Evolutionary conservation across 1,140 invertebrate species (phyloP).

Genomic region (Drosophila murphyi): DNA sequence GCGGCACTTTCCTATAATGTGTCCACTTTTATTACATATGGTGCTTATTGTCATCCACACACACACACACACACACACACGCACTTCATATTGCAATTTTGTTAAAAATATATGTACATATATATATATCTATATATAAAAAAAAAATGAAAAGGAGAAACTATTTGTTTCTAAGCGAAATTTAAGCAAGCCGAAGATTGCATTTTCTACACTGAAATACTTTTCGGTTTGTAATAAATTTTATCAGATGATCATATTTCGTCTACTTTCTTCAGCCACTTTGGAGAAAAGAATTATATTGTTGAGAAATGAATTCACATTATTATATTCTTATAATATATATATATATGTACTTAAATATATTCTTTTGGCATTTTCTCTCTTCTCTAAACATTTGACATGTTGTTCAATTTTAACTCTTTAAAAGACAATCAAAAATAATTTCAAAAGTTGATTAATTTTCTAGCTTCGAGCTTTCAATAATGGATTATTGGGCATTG

Average conservation of each 20-base stretch:
- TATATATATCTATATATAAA: background rate
- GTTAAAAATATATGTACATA: conserved; percentile 56
- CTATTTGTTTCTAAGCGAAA: background rate
- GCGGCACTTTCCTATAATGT: conserved; percentile 71
- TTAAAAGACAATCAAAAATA: background rate
- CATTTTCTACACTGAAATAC: background rate
- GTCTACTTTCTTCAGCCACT: too few relatives aligned
- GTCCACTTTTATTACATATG: conserved; percentile 78
- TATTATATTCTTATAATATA: too few relatives aligned
- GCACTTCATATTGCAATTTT: conserved; percentile 48
- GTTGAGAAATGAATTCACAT: too few relatives aligned
- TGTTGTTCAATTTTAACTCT: too few relatives aligned
- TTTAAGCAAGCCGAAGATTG: background rate
- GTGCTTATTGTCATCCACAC: conserved; percentile 68
- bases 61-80: conserved; percentile 13
- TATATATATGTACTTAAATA: too few relatives aligned
- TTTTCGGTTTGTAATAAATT: background rate
- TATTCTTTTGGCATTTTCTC: background rate
- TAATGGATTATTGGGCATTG: background rate
- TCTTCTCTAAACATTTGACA: too few relatives aligned
- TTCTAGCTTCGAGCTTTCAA: background rate
- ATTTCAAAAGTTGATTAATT: background rate
- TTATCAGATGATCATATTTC: too few relatives aligned
- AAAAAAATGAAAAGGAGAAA: conserved; percentile 1
- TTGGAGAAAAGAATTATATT: too few relatives aligned